Evolutionary conservation across 2,888 invertebrate species (phyloP).

Genomic region (Ephialtes manifestator): DNA sequence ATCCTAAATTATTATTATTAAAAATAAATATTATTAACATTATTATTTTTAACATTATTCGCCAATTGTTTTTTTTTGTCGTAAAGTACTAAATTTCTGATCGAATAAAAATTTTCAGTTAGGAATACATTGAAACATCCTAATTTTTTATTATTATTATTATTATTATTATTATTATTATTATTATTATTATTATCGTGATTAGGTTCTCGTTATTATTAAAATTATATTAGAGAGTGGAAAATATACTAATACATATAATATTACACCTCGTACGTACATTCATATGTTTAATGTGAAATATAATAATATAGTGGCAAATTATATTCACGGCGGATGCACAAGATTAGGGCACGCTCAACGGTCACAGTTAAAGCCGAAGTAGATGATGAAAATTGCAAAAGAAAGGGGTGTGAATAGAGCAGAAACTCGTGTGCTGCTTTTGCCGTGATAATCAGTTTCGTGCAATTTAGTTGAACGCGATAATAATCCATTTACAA

Average conservation of each 20-base stretch:
- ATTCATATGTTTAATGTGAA: neutral
- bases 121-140: too few relatives aligned
- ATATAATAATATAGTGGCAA: slow-evolving; percentile 52
- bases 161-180: too few relatives aligned
- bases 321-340: slow-evolving; percentile 65
- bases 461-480: slow-evolving; percentile 15
- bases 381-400: slow-evolving; percentile 45
- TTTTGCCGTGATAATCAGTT: slow-evolving; percentile 40
- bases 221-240: neutral
- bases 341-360: slow-evolving; percentile 62
- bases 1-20: too few relatives aligned
- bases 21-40: too few relatives aligned
- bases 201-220: neutral
- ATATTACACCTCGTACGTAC: slow-evolving; percentile 24
- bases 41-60: too few relatives aligned
- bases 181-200: neutral
- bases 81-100: too few relatives aligned
- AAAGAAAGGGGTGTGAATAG: slow-evolving; percentile 16
- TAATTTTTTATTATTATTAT: too few relatives aligned
- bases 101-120: too few relatives aligned
- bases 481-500: neutral
- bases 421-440: slow-evolving; percentile 55
- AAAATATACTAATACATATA: neutral
- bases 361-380: slow-evolving; percentile 28
- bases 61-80: too few relatives aligned